Conservation (phyloP, 2,113 vertebrate species). For the Lepus timidus region DNA sequence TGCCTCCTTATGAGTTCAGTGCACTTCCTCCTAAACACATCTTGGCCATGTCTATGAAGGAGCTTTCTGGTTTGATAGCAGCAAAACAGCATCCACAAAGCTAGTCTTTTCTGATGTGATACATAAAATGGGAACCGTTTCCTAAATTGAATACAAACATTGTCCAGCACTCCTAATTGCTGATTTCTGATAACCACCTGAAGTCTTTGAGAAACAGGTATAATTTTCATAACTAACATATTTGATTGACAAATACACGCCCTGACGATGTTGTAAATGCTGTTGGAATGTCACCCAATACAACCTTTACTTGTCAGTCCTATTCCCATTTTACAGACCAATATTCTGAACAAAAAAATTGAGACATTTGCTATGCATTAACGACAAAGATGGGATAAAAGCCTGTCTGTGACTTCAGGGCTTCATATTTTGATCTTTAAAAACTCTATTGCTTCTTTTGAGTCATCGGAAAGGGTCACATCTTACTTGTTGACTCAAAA, state of each 20-base stretch:
- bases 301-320: not conserved
- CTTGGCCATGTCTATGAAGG: accelerated
- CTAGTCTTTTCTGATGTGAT: not conserved
- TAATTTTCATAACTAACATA: not conserved
- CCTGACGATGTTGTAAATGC: not conserved
- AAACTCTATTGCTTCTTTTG: not conserved
- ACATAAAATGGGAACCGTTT: not conserved
- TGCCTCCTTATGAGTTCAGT: not conserved
- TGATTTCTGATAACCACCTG: not conserved
- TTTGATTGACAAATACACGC: not conserved
- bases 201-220: not conserved
- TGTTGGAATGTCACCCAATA: not conserved
- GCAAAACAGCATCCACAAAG: not conserved
- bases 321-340: not conserved
- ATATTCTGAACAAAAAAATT: not conserved
- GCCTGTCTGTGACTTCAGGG: not conserved
- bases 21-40: not conserved
- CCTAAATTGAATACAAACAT: not conserved
- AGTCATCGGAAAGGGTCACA: not conserved
- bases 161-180: not conserved
- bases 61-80: not conserved
- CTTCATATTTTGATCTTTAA: not conserved
- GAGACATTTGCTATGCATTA: not conserved
- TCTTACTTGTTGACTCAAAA: not conserved
- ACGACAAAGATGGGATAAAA: not conserved